phyloP scores from a whole-genome alignment of 2,797 vertebrate species.

The Diplodus puntazzo region DNA sequence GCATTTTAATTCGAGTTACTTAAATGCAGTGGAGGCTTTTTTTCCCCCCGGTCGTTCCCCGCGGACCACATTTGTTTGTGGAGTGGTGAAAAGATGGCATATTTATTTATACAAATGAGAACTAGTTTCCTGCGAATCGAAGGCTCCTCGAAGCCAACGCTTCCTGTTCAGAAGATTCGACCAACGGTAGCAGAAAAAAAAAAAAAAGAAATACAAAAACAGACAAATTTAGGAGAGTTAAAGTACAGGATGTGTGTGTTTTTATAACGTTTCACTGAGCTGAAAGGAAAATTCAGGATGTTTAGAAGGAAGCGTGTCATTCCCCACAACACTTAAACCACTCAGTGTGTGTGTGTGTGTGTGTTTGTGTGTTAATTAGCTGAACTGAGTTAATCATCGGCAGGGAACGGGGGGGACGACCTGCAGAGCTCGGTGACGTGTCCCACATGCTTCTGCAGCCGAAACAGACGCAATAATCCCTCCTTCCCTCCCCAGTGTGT shows the following conservation, averaged over 20 bases:
- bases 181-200: not conserved
- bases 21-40: no score
- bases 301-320: conserved; percentile 29
- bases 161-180: not conserved
- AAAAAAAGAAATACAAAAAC: not conserved
- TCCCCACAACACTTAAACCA: not conserved
- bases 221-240: not conserved
- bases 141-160: not conserved
- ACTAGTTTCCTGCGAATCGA: not conserved
- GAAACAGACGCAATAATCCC: conserved; percentile 62
- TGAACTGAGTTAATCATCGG: conserved; percentile 75
- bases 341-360: conserved; percentile 16
- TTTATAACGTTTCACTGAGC: conserved; percentile 20
- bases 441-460: conserved; percentile 55
- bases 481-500: conserved; percentile 6
- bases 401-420: conserved; percentile 45
- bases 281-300: conserved; percentile 46
- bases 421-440: conserved; percentile 42
- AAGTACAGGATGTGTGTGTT: not conserved
- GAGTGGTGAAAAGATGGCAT: not conserved
- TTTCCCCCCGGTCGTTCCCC: not conserved
- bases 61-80: not conserved
- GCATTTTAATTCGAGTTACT: no score
- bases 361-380: conserved; percentile 68
- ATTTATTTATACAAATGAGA: not conserved